A percentile compares a stretch with the other conserved stretches of the same genome.
These are phyloP conservation scores for Metellina segmentata DNA, from an alignment of 2,888 invertebrate genomes.

Conservation along the genomic window DNA sequence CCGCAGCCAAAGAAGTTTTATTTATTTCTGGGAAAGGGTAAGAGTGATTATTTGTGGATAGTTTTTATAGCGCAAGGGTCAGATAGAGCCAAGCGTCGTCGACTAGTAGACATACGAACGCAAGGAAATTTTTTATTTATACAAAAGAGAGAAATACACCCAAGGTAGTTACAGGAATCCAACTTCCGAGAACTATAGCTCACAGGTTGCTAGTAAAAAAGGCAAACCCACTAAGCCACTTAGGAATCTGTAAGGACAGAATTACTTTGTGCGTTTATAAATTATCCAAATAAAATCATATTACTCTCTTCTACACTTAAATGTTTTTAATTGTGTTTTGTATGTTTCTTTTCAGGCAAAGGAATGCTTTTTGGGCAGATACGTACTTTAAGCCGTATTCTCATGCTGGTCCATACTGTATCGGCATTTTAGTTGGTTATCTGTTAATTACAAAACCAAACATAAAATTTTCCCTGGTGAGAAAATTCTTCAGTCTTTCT, in stretches of 20 bases:
- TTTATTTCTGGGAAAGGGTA: too few species aligned
- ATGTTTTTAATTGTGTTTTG: neutral
- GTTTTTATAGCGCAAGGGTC: too few species aligned
- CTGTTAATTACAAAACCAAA: constrained; percentile 39
- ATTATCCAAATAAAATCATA: too few species aligned
- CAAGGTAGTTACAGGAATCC: too few species aligned
- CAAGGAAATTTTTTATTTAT: too few species aligned
- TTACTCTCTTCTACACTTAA: neutral
- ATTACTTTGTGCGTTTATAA: neutral
- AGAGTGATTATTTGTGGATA: too few species aligned
- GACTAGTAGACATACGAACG: too few species aligned
- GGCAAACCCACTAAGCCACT: neutral
- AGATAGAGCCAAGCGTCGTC: too few species aligned
- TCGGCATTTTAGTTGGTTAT: constrained; percentile 76
- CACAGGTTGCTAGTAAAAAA: neutral
- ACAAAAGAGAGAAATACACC: too few species aligned
- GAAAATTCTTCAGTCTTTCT: neutral
- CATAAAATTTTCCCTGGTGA: constrained; percentile 51
- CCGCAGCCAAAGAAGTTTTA: too few species aligned
- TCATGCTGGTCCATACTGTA: constrained; percentile 76
- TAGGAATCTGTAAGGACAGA: neutral
- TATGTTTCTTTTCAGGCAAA: constrained; percentile 11
- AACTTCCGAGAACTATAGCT: too few species aligned
- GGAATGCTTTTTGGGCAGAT: constrained; percentile 32
- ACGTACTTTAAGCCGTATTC: constrained; percentile 67